Evolutionary conservation across 2,888 invertebrate genomes (phyloP), one percentile per base, ranked within the genome.

Genomic region (Lutraria lutraria): DNA sequence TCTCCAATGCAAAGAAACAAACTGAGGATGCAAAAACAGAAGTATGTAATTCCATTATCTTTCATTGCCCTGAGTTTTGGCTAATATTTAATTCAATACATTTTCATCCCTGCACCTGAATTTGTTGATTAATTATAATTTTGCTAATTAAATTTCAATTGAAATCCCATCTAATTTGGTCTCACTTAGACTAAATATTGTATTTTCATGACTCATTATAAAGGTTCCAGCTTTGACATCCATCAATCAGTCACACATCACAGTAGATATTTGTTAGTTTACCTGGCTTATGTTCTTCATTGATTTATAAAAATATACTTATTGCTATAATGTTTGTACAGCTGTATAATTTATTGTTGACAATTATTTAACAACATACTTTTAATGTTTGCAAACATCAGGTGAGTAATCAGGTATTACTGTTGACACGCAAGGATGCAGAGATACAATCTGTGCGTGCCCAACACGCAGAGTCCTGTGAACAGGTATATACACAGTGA

Each of bases 391-490:
- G 76, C 72, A 25, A n/a, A 52, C 31, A 52, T 54, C 90, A 95
- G 95, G 93, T 93, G 43, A 94, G 88, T 86, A 84, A 88, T 72
- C 90, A 93, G 85, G 93, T 93, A 82, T 91, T 93, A 60, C 94
- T 94, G 91, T 81, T 93, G 83, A 88, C 93, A 52, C 93, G 93
- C 83, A 85, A 94, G 87, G 95, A 96, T 80, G 93, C 93, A 76
- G 95, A 96, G 88, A 82, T 95, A 54, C 93, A 95, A 89, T 89
- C 94, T 21, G 84, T 95, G 81, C 93, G 94, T 53, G 88, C 91
- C 53, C 95, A 96, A 91, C 93, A 94, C 88, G 93, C 95, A 0
- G 96, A 96, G 88, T 92, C 94, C 19, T 92, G 94, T 82, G 91
- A 92, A 53, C 95, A 95, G 95, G 95, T 95, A 94, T 85, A 53